phyloP scores from a whole-genome alignment of 1,140 invertebrate species.

The Diachasmimorpha longicaudata region DNA sequence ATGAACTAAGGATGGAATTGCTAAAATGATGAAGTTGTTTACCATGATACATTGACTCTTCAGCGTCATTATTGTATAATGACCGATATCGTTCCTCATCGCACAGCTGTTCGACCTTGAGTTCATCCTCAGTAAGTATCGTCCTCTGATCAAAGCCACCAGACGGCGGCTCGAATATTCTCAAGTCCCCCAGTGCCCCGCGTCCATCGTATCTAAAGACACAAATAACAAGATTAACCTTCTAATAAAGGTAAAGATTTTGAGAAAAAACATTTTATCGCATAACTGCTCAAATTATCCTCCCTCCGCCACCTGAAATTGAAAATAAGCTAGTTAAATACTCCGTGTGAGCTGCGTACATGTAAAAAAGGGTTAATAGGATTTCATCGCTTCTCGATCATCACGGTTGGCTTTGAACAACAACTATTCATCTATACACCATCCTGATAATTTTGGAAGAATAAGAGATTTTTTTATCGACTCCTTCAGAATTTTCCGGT shows the following conservation, averaged over 20 bases:
- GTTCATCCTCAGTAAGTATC: constrained; percentile 78
- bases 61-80: constrained; percentile 84
- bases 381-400: not conserved
- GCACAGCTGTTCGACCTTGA: constrained; percentile 83
- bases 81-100: constrained; percentile 91
- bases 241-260: constrained; percentile 28
- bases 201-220: constrained; percentile 91
- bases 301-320: constrained; percentile 50
- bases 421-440: not conserved
- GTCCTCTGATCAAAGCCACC: constrained; percentile 73
- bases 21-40: constrained; percentile 34
- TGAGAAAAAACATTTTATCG: not conserved
- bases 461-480: no score
- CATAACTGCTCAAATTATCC: constrained; percentile 26
- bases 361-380: not conserved
- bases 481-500: no score
- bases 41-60: constrained; percentile 86
- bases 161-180: constrained; percentile 73
- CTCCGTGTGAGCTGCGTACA: not conserved
- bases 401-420: not conserved
- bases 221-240: constrained; percentile 52
- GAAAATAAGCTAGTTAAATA: constrained; percentile 25
- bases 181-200: constrained; percentile 83
- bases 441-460: not conserved
- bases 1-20: not conserved